A percentile compares a stretch with the other conserved stretches of the same genome.
These are phyloP conservation scores for Apogon hyalosoma DNA, from an alignment of 2,797 vertebrate genomes.

Conservation along the genomic window DNA sequence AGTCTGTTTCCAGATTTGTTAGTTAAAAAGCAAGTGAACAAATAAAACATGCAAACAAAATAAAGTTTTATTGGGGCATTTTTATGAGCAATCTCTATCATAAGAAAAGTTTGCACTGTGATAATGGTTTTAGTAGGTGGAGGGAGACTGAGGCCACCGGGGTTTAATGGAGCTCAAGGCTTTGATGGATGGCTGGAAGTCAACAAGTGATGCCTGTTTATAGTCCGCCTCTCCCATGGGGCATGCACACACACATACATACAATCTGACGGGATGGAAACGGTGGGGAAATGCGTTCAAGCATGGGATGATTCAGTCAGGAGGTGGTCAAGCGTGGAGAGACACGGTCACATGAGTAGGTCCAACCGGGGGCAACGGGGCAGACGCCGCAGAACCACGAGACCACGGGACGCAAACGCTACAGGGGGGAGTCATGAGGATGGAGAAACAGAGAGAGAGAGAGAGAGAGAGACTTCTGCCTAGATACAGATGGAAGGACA, in stretches of 20 bases:
- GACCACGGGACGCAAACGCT: constrained; percentile 9
- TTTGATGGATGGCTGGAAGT: constrained; percentile 59
- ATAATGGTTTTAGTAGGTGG: constrained; percentile 12
- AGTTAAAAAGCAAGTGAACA: neutral
- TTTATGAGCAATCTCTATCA: constrained; percentile 26
- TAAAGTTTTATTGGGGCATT: neutral
- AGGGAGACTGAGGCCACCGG: neutral
- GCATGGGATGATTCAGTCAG: constrained; percentile 25
- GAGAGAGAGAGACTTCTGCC: constrained; percentile 40
- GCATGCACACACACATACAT: constrained; percentile 13
- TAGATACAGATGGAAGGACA: constrained; percentile 45
- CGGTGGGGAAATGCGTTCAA: constrained; percentile 43
- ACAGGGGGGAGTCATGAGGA: constrained; percentile 26
- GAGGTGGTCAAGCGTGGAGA: constrained; percentile 55
- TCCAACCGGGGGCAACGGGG: constrained; percentile 17
- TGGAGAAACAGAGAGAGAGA: constrained; percentile 5
- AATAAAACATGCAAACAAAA: constrained; percentile 21
- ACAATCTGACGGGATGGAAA: constrained; percentile 37
- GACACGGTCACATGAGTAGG: constrained; percentile 47
- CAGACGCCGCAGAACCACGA: constrained; percentile 31
- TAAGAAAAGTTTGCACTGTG: constrained; percentile 11
- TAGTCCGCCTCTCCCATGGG: constrained; percentile 7
- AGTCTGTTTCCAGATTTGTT: neutral
- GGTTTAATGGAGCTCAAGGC: constrained; percentile 37
- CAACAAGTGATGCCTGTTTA: constrained; percentile 52